Evolutionary conservation across 2,797 vertebrate species (phyloP).

Genomic region (Gadopsis bispinosus): DNA sequence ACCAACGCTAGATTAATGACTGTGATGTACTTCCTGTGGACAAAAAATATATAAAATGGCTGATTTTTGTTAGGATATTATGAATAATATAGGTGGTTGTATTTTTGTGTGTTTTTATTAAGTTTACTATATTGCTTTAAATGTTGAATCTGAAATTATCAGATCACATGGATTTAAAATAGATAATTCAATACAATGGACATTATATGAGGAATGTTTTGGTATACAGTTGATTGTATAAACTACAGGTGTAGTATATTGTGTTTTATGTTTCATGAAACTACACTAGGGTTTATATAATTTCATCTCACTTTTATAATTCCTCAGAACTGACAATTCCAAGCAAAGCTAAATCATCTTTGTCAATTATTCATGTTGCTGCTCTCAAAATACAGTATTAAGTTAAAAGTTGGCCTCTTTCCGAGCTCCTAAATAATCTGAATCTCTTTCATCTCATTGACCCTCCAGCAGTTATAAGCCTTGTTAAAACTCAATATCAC

Average conservation of each 20-base stretch:
- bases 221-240: neutral
- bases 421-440: neutral
- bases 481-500: neutral
- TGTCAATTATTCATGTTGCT: neutral
- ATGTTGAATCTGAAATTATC: too few species aligned
- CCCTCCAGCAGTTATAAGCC: neutral
- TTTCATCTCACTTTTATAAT: neutral
- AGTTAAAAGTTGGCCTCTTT: neutral
- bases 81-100: too few species aligned
- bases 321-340: neutral
- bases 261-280: neutral
- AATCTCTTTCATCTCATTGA: neutral
- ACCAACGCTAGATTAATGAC: neutral
- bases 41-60: too few species aligned
- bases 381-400: neutral
- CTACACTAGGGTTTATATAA: neutral
- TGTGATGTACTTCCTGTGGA: neutral
- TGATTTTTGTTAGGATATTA: too few species aligned
- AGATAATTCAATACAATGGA: neutral
- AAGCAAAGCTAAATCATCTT: neutral
- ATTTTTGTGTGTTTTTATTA: neutral
- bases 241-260: neutral
- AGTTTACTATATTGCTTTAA: neutral
- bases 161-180: neutral
- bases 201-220: neutral